phyloP scores from a whole-genome alignment of 2,888 invertebrate genomes.

The Eupithecia exiguata region DNA sequence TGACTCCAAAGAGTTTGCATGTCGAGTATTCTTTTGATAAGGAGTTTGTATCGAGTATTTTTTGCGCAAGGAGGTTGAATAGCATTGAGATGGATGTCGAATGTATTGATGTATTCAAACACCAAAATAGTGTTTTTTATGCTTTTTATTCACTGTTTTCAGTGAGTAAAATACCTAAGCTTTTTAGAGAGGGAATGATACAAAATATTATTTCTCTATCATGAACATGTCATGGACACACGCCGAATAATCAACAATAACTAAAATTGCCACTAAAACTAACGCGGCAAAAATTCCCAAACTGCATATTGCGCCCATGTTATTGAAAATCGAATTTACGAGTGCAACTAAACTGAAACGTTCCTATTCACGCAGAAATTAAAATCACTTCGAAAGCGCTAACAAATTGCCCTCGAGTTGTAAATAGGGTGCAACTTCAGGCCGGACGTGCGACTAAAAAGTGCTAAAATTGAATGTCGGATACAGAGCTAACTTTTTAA shows the following conservation, averaged over 20 bases:
- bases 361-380: slow-evolving; percentile 42
- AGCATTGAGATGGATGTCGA: too few relatives aligned
- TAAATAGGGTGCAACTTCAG: slow-evolving; percentile 45
- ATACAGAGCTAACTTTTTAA: slow-evolving; percentile 45
- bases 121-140: too few relatives aligned
- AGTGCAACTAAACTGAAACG: slow-evolving; percentile 40
- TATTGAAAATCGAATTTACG: slow-evolving; percentile 45
- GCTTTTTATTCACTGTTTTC: too few relatives aligned
- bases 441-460: slow-evolving; percentile 41
- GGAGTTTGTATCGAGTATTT: too few relatives aligned
- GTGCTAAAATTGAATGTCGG: slow-evolving; percentile 48
- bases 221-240: slow-evolving; percentile 12
- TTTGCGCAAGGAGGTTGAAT: too few relatives aligned
- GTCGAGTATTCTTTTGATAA: too few relatives aligned
- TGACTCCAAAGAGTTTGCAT: too few relatives aligned
- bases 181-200: too few relatives aligned
- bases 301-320: slow-evolving; percentile 38
- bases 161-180: too few relatives aligned
- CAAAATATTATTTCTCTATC: neutral
- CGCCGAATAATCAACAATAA: slow-evolving; percentile 24
- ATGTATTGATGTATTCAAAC: too few relatives aligned
- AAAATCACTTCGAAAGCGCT: slow-evolving; percentile 38
- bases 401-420: slow-evolving; percentile 45
- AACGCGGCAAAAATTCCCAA: slow-evolving; percentile 30
- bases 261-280: slow-evolving; percentile 22